These are phyloP conservation scores for Sussaba pulchella DNA, from an alignment of 2,888 invertebrate species.

Conservation along the genomic window DNA sequence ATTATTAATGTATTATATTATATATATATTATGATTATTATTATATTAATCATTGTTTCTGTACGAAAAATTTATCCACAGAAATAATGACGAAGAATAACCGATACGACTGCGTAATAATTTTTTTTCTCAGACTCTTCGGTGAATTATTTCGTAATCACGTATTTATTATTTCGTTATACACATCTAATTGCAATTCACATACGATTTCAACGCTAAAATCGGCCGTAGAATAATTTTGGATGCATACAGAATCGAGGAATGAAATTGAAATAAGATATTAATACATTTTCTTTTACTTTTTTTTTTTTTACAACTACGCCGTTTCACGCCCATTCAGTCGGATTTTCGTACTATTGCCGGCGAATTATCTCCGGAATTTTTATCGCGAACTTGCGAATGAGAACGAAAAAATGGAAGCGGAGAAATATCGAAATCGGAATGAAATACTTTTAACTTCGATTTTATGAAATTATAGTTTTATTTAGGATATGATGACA, in stretches of 20 bases:
- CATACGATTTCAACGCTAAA: conserved; percentile 44
- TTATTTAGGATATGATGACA: conserved; percentile 23
- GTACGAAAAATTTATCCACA: conserved; percentile 27
- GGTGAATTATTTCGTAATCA: conserved; percentile 23
- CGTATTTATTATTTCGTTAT: conserved; percentile 52
- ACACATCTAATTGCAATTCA: conserved; percentile 53
- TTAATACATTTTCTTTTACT: conserved; percentile 35
- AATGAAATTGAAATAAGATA: conserved; percentile 51
- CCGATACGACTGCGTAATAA: conserved; percentile 41
- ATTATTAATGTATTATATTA: too few species aligned
- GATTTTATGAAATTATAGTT: conserved; percentile 13
- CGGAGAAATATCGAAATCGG: conserved; percentile 52
- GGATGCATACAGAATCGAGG: conserved; percentile 41
- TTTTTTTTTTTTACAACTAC: conserved; percentile 28
- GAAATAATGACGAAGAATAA: conserved; percentile 33
- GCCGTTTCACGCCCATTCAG: conserved; percentile 48
- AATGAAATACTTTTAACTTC: conserved; percentile 47
- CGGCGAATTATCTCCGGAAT: not conserved
- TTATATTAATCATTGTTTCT: conserved; percentile 2
- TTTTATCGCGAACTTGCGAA: conserved; percentile 15
- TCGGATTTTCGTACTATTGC: conserved; percentile 31
- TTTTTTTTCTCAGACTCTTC: not conserved
- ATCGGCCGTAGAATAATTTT: conserved; percentile 13
- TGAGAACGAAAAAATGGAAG: conserved; percentile 60
- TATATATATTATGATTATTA: too few species aligned